Evolutionary conservation across 2,888 invertebrate species (phyloP).

Genomic region (Zygaena filipendulae): DNA sequence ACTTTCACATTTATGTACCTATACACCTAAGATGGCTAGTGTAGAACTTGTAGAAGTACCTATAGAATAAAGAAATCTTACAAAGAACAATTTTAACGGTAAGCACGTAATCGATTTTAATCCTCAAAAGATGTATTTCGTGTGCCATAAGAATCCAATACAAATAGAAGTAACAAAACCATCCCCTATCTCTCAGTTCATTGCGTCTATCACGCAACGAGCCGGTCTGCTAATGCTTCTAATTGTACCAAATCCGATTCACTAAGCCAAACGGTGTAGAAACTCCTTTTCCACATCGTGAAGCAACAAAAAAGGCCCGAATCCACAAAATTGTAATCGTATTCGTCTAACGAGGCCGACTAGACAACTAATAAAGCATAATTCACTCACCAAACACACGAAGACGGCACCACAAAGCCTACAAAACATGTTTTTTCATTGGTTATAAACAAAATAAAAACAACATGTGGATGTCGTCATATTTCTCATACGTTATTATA

Average conservation of each 20-base stretch:
- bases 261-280: slow-evolving; percentile 42
- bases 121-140: too few species aligned
- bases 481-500: slow-evolving; percentile 62
- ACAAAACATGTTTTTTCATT: slow-evolving; percentile 22
- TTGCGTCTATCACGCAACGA: slow-evolving; percentile 28
- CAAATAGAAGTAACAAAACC: too few species aligned
- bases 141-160: too few species aligned
- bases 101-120: too few species aligned
- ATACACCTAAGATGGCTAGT: too few species aligned
- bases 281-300: slow-evolving; percentile 42
- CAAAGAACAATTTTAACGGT: too few species aligned
- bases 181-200: slow-evolving; percentile 25
- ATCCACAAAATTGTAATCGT: slow-evolving; percentile 45
- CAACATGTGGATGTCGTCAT: slow-evolving; percentile 55
- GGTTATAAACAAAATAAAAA: slow-evolving; percentile 30
- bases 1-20: too few species aligned
- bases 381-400: slow-evolving; percentile 38
- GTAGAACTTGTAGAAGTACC: too few species aligned
- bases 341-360: slow-evolving; percentile 37
- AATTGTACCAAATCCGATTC: slow-evolving; percentile 56
- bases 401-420: slow-evolving; percentile 19
- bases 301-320: slow-evolving; percentile 34
- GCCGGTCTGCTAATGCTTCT: slow-evolving; percentile 30
- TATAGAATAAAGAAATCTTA: too few species aligned
- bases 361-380: slow-evolving; percentile 47